Evolutionary conservation across 2,113 vertebrate genomes (phyloP).

Genomic region (Acrocephalus arundinaceus): DNA sequence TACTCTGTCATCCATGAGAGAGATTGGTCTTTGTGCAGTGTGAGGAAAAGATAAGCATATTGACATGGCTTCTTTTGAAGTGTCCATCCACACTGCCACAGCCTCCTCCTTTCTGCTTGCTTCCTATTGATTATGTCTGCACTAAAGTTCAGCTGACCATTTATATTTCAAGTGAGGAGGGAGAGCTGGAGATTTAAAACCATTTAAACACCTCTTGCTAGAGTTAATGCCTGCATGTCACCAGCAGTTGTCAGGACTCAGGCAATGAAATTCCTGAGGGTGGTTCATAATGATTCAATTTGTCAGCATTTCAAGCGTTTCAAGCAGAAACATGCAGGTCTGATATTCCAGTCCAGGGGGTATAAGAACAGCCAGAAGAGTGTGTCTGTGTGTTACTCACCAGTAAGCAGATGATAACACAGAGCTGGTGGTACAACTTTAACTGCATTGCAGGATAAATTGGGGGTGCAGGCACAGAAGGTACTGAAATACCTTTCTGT

Average conservation of each 20-base stretch:
- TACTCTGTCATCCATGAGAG: neutral
- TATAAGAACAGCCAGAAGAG: neutral
- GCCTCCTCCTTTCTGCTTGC: neutral
- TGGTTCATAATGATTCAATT: slow-evolving; percentile 21
- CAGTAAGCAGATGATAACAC: neutral
- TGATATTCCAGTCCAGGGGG: neutral
- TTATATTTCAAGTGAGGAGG: slow-evolving; percentile 21
- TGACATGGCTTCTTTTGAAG: slow-evolving; percentile 27
- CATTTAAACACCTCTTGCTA: neutral
- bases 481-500: neutral
- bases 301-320: slow-evolving; percentile 32
- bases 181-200: neutral
- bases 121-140: slow-evolving; percentile 40
- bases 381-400: neutral
- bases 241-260: neutral
- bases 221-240: slow-evolving; percentile 13
- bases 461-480: neutral
- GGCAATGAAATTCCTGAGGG: slow-evolving; percentile 13
- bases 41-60: slow-evolving; percentile 1
- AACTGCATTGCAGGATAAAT: neutral
- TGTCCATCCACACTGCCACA: neutral
- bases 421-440: neutral
- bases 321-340: neutral
- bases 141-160: slow-evolving; percentile 35
- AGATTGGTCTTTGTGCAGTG: neutral